Evolutionary conservation across 1,140 invertebrate genomes (phyloP).

Genomic region (Mycetomoellerius zeteki): DNA sequence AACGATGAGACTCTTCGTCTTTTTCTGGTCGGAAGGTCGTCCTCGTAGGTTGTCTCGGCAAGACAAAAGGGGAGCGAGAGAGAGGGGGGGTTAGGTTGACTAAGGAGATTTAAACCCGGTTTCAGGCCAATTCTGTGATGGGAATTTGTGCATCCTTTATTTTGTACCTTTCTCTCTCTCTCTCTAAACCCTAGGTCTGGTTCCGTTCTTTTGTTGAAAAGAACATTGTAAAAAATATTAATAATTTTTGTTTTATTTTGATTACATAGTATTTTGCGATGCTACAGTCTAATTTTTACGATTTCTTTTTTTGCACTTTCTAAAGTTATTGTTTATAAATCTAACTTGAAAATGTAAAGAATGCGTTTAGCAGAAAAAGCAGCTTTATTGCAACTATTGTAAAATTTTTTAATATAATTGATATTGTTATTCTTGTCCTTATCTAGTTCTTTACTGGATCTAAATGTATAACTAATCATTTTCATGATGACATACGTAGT

Average conservation of each 20-base stretch:
- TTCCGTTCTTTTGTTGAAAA: conserved; percentile 48
- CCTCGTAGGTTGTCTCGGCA: conserved; percentile 40
- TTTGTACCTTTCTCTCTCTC: conserved; percentile 38
- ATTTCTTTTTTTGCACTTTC: not conserved
- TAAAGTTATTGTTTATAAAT: not conserved
- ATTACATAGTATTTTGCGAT: not conserved
- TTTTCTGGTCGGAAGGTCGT: conserved; percentile 39
- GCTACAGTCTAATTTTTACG: not conserved
- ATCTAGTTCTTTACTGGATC: too few species aligned
- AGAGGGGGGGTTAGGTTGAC: conserved; percentile 35
- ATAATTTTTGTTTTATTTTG: not conserved
- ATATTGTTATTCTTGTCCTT: too few species aligned
- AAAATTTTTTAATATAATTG: too few species aligned
- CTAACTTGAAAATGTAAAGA: not conserved
- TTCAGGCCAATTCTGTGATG: conserved; percentile 64
- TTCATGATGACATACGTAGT: too few species aligned
- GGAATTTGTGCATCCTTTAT: conserved; percentile 69
- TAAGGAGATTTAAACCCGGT: conserved; percentile 77
- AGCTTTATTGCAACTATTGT: too few species aligned
- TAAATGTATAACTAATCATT: too few species aligned
- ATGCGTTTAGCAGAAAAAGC: not conserved
- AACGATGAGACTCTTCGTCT: conserved; percentile 32
- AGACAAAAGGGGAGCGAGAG: conserved; percentile 23
- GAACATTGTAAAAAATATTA: not conserved
- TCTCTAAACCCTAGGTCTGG: not conserved